These are phyloP conservation scores for Elanus axillaris DNA, from an alignment of 2,113 vertebrate genomes.

Conservation along the genomic window DNA sequence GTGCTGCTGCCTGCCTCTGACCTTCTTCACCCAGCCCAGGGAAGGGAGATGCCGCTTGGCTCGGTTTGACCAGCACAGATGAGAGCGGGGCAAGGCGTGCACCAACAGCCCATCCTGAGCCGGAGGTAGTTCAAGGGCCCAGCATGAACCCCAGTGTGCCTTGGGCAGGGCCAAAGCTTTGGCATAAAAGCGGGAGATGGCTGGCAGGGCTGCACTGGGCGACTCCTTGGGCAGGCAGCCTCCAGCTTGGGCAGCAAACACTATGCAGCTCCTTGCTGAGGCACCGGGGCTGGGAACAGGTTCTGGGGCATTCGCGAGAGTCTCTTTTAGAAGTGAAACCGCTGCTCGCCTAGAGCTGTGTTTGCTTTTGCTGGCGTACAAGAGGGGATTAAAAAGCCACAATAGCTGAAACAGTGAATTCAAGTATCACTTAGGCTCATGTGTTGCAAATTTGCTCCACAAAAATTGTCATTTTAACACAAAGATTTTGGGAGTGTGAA, in stretches of 20 bases:
- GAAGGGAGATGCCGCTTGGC: background rate
- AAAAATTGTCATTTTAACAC: background rate
- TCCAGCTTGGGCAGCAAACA: accelerated
- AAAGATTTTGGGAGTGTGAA: background rate
- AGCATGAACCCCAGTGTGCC: accelerated
- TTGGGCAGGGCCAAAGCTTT: background rate
- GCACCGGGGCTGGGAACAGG: background rate
- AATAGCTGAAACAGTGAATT: background rate
- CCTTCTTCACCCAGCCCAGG: background rate
- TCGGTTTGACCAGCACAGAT: accelerated
- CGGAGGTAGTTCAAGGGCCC: accelerated
- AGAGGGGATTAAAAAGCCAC: background rate
- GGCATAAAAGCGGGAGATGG: accelerated
- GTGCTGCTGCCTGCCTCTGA: background rate
- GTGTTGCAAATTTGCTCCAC: background rate
- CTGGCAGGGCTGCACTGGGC: background rate
- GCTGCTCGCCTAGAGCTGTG: background rate
- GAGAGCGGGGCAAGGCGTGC: background rate
- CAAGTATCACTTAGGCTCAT: background rate
- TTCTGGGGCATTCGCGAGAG: background rate
- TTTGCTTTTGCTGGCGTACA: background rate
- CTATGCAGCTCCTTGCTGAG: background rate
- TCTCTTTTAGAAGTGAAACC: background rate
- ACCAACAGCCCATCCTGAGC: background rate
- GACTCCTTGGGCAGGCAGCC: background rate